Base-by-base conservation (phyloP, 2,888 invertebrate genomes). In the Nyleta sp. region DNA sequence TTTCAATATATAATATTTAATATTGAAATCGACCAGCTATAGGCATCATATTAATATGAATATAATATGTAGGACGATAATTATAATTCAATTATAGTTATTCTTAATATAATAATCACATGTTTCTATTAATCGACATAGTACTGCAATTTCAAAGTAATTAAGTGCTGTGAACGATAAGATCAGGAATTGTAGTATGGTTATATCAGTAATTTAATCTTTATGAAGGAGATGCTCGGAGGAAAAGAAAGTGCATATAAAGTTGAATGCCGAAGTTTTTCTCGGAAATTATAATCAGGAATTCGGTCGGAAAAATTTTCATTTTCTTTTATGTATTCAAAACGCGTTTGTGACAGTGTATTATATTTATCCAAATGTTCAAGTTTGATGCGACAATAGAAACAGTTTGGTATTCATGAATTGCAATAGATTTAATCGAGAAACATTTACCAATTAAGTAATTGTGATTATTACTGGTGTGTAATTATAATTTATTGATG, bases 211-310 rank as follows among this genome's bases (percentile, higher is more conserved):
- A 68, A 57, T 68, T 68, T 13, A 53, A 74, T 74, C 74, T 68
- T 67, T 31, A 28, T 52, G 20, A 67, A 68, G 38, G 53, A 55
- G 31, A 73, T 65, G 20, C 22, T 50, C 33, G 17, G 20, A 65
- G 20, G 57, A 57, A 73, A 73, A 73, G 73, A 73, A 73, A 73
- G 73, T 65, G 65, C 65, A 73, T 65, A 52, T 44, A 72, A 62
- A 48, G 52, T 53, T n/a, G 48, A 55, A 46, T 38, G 24, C 55
- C 48, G 20, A 17, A 13, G 62, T 52, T 62, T 44, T 68, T 59
- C 57, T 46, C 55, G 22, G 13, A 55, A 64, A 60, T 72, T 42
- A 48, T 48, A 70, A 52, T 48, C n/a, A 46, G 40, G 48, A 46
- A 64, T 48, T 55, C 40, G 17, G 40, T 55, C 40, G 64, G 44